These are phyloP conservation scores for Argyresthia albistria DNA, from an alignment of 2,888 invertebrate species.

Conservation along the genomic window DNA sequence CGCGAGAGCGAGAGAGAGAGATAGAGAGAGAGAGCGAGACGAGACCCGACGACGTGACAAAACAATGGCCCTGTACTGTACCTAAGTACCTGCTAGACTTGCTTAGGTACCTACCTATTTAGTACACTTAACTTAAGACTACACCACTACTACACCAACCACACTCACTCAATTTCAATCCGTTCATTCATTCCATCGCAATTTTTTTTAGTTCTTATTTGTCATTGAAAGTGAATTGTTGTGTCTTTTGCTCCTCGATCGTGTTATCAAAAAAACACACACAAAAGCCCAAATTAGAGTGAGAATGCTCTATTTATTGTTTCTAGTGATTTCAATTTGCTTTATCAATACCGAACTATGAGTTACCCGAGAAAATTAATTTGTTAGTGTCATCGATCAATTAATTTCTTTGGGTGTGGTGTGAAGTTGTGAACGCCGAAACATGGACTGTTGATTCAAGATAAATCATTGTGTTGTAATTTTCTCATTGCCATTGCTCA, in stretches of 20 bases:
- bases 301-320: not conserved
- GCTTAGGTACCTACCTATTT: too few relatives aligned
- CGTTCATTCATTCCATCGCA: constrained; percentile 2
- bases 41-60: too few relatives aligned
- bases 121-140: too few relatives aligned
- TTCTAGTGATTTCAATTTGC: too few relatives aligned
- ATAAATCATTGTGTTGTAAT: not conserved
- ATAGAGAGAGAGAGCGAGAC: too few relatives aligned
- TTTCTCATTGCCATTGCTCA: not conserved
- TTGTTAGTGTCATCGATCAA: constrained; percentile 17
- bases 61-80: too few relatives aligned
- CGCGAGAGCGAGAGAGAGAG: too few relatives aligned
- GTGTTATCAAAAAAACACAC: not conserved
- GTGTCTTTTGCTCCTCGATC: constrained; percentile 13
- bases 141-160: too few relatives aligned
- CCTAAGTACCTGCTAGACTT: too few relatives aligned
- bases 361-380: not conserved
- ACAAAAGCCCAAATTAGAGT: not conserved
- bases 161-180: not conserved
- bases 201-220: constrained; percentile 45
- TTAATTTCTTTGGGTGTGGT: constrained; percentile 27
- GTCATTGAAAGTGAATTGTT: constrained; percentile 39
- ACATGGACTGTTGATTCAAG: constrained; percentile 2
- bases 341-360: not conserved
- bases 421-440: constrained; percentile 52